A percentile compares a stretch with the other conserved stretches of the same genome.
These are phyloP conservation scores for Scopus umbretta DNA, from an alignment of 2,113 vertebrate genomes.

Conservation along the genomic window DNA sequence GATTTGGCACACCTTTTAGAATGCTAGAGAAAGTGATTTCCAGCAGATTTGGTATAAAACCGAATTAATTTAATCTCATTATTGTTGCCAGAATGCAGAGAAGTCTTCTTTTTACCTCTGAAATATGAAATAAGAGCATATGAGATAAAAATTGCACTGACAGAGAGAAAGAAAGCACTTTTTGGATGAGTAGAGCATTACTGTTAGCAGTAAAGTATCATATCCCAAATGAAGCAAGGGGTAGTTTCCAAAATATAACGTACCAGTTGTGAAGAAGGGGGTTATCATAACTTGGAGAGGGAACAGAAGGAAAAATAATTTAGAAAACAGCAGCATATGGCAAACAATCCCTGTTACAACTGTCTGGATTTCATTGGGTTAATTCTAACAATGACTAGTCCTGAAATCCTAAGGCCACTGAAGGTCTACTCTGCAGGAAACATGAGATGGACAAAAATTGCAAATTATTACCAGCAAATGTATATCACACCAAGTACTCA, in stretches of 20 bases:
- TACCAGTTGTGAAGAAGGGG: background rate
- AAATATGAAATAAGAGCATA: background rate
- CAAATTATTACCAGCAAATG: background rate
- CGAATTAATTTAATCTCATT: background rate
- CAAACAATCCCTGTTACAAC: background rate
- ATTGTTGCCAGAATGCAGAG: background rate
- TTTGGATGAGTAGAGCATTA: background rate
- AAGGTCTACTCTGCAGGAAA: background rate
- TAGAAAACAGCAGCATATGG: background rate
- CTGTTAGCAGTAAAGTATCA: background rate
- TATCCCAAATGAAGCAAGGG: background rate
- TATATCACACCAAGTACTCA: background rate
- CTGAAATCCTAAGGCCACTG: background rate
- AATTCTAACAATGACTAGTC: background rate
- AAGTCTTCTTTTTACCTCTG: background rate
- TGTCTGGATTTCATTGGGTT: background rate
- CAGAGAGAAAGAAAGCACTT: background rate
- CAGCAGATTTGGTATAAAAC: background rate
- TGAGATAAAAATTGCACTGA: background rate
- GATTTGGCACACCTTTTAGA: background rate
- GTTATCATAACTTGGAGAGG: background rate
- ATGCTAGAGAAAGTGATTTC: background rate
- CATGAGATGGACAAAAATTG: background rate
- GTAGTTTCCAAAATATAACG: background rate
- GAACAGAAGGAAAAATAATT: background rate